Evolutionary conservation across 2,113 vertebrate species (phyloP).

Genomic region (Megaceryle maxima): DNA sequence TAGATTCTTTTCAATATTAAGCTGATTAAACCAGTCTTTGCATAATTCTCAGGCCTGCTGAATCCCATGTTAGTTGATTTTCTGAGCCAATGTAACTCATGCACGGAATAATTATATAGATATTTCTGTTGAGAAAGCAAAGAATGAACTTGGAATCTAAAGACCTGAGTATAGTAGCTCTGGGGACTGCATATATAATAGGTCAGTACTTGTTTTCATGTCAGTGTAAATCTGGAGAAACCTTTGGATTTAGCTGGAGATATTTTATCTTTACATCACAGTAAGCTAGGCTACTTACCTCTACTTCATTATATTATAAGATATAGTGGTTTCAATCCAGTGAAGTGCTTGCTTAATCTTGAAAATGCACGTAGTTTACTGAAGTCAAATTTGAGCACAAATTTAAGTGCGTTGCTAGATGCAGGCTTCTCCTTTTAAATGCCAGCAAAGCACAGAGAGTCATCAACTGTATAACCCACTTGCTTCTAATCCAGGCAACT

Average conservation of each 20-base stretch:
- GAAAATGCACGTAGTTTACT: neutral
- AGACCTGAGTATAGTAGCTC: neutral
- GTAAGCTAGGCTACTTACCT: neutral
- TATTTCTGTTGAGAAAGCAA: conserved; percentile 14
- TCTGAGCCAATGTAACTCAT: conserved; percentile 9
- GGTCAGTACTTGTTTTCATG: neutral
- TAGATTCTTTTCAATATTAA: conserved; percentile 24
- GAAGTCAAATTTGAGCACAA: neutral
- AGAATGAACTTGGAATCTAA: neutral
- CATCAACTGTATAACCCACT: neutral
- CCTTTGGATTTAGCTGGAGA: neutral
- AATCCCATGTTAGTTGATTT: conserved; percentile 40
- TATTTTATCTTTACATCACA: neutral
- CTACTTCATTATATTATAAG: neutral
- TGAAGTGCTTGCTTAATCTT: neutral
- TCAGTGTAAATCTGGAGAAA: neutral
- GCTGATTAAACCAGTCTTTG: conserved; percentile 51
- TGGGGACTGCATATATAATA: neutral
- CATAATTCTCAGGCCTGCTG: conserved; percentile 30
- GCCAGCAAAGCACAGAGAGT: neutral
- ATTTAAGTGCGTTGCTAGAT: neutral
- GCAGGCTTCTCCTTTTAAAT: neutral
- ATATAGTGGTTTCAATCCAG: neutral
- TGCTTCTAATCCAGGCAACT: neutral
- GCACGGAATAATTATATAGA: neutral